Conservation (phyloP, 1,140 invertebrate genomes). For the Anastrepha ludens region DNA sequence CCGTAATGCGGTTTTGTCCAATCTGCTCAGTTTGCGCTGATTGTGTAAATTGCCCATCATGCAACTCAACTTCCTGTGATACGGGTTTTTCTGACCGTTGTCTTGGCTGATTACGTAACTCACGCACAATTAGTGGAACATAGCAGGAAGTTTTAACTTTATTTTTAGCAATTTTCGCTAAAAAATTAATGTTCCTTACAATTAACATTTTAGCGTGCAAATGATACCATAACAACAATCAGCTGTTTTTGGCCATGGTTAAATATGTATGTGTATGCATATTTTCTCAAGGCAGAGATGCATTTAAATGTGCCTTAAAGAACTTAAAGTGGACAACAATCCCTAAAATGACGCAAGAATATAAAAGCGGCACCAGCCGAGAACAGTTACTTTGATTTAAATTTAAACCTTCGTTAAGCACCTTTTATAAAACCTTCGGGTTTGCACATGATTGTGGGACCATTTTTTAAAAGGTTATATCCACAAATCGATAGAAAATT, state of each 20-base stretch:
- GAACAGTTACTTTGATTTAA: no score
- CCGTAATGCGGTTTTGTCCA: conserved; percentile 9
- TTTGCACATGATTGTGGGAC: no score
- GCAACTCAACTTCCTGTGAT: not conserved
- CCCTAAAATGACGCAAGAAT: no score
- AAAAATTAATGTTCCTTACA: conserved; percentile 50
- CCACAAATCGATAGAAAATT: no score
- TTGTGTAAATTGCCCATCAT: not conserved
- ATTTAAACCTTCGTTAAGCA: no score
- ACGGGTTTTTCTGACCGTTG: not conserved
- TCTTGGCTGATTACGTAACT: conserved; percentile 4
- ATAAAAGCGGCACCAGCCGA: no score
- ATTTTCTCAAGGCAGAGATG: not conserved
- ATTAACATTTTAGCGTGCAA: conserved; percentile 41
- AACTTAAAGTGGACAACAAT: not conserved
- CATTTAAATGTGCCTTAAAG: not conserved
- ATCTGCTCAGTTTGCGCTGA: not conserved
- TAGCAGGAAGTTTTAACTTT: not conserved
- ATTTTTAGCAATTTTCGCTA: conserved; percentile 51
- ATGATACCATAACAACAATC: conserved; percentile 16
- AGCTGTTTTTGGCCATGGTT: conserved; percentile 20
- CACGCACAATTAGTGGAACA: not conserved
- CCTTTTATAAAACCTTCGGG: no score
- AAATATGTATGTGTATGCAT: no score
- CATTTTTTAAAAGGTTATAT: no score